Base-by-base conservation (phyloP, 2,797 vertebrate species). In the Enteromius trimaculatus region DNA sequence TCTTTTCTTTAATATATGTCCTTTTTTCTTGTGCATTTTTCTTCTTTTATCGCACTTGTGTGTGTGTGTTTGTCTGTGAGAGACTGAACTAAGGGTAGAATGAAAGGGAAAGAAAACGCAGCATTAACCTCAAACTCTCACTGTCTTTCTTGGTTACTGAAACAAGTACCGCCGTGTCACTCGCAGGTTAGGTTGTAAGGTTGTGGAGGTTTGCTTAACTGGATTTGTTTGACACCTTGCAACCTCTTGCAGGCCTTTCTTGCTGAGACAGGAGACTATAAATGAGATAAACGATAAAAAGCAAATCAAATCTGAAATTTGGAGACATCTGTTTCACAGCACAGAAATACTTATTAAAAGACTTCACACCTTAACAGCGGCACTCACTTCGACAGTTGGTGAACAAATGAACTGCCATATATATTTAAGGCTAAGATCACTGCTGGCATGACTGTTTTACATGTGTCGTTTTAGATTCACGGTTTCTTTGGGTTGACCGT, bases 301-400 rank as follows among this genome's bases (percentile, higher is more conserved):
- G 71, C 60, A 44, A 89, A 86, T 86, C 34, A 83, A 79, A 79
- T 79, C 51, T 77, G 62, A 84, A 81, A 88, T 86, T 85, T 85
- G 34, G 77, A 81, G 86, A 85, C 83, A 85, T 81, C 86, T 87
- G 85, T 87, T 87, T 83, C 71, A 80, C 80, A 82, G 80, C 76
- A 17, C 71, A 55, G 74, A 47, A 80, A 80, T 68, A 64, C 79
- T 87, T 77, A 86, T 89, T 88, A 87, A 72, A 60, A 75, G 77
- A 39, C 74, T 88, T 85, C 75, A 78, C 81, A 87, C 82, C 72
- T 86, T 72, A 75, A 64, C 60, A 42, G 23, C 34, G 23, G 31
- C 16, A 2, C 39, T 85, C 39, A 26, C 53, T 77, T 66, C 3
- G 58, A 74, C 44, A 55, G 58, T 31, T 72, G 74, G 26, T 26